phyloP scores from a whole-genome alignment of 1,140 invertebrate species.

The Sminthurinus signatus region DNA sequence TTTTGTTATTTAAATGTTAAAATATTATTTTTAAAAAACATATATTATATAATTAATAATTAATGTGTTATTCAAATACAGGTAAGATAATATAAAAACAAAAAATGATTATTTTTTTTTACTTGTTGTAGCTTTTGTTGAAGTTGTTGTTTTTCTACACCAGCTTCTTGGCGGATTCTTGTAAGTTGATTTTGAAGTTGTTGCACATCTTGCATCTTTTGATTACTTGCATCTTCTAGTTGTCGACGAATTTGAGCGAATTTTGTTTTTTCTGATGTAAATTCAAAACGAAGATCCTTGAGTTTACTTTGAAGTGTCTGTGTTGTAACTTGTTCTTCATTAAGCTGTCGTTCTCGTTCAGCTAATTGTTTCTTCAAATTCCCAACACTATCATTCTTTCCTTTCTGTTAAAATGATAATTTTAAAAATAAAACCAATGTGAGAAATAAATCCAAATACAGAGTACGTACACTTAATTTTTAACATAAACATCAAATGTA shows the following conservation, averaged over 20 bases:
- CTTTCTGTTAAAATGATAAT: slow-evolving; percentile 47
- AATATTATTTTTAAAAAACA: no score
- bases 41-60: no score
- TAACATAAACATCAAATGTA: no score
- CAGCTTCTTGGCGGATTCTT: slow-evolving; percentile 15
- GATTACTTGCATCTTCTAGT: slow-evolving; percentile 18
- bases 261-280: slow-evolving; percentile 58
- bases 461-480: background rate
- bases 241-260: slow-evolving; percentile 50
- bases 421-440: slow-evolving; percentile 2
- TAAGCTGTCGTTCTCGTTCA: slow-evolving; percentile 66
- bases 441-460: background rate
- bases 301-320: slow-evolving; percentile 61
- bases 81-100: no score
- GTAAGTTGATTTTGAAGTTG: slow-evolving; percentile 13
- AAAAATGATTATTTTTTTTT: no score
- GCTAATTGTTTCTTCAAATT: slow-evolving; percentile 78
- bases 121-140: slow-evolving; percentile 27
- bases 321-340: slow-evolving; percentile 63
- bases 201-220: slow-evolving; percentile 18
- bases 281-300: slow-evolving; percentile 65
- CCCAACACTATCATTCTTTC: slow-evolving; percentile 73
- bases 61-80: no score
- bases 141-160: slow-evolving; percentile 19
- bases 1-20: no score